These are phyloP conservation scores for Bombus polaris DNA, from an alignment of 1,140 invertebrate species.

Conservation along the genomic window DNA sequence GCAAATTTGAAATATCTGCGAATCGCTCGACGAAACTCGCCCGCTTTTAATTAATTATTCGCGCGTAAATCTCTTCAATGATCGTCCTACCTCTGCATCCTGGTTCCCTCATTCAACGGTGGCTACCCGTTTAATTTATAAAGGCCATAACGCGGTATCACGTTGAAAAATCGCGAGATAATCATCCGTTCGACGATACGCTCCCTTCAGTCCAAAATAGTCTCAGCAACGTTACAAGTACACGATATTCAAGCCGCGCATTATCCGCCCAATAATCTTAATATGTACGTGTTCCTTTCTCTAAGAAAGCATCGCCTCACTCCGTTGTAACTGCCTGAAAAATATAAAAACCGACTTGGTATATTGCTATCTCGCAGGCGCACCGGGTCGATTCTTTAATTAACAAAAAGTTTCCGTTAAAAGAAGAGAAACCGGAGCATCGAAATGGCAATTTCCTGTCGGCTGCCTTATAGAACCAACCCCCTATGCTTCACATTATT, in stretches of 20 bases:
- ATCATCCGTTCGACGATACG: background rate
- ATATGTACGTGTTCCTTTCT: background rate
- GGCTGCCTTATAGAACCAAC: background rate
- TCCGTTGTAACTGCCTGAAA: background rate
- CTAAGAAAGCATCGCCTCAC: no score
- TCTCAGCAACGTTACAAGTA: background rate
- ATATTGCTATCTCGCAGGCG: background rate
- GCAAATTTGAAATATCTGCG: background rate
- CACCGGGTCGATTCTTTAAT: constrained; percentile 27
- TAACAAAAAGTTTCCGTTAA: constrained; percentile 45
- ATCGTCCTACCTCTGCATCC: no score
- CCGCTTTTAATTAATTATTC: constrained; percentile 41
- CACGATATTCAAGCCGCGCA: background rate
- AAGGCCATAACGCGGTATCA: background rate
- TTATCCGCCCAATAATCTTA: background rate
- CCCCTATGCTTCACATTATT: constrained; percentile 48
- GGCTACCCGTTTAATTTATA: background rate
- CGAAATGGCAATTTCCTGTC: constrained; percentile 38
- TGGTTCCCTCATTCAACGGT: no score
- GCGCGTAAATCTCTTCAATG: background rate
- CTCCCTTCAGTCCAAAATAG: background rate
- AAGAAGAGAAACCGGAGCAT: constrained; percentile 22
- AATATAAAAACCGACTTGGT: background rate
- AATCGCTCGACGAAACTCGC: background rate
- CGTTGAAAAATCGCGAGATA: constrained; percentile 19